phyloP scores from a whole-genome alignment of 2,797 vertebrate genomes.

The Urocyon cinereoargenteus region DNA sequence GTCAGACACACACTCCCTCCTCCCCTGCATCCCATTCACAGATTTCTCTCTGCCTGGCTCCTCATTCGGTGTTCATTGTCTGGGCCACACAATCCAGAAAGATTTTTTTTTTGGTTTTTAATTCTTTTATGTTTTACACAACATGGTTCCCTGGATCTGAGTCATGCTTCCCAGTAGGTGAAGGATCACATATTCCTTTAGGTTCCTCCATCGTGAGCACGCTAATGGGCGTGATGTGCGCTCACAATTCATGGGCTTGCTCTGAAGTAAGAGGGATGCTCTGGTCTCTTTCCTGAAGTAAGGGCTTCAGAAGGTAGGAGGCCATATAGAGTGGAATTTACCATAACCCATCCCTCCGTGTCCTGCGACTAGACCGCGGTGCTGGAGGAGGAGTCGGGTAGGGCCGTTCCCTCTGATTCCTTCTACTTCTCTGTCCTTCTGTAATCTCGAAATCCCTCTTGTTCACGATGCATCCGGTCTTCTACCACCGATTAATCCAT shows the following conservation, averaged over 20 bases:
- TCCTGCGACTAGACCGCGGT: background rate
- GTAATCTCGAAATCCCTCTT: background rate
- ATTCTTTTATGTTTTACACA: background rate
- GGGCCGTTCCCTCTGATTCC: background rate
- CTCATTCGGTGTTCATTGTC: background rate
- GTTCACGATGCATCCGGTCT: background rate
- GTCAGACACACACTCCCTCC: too few relatives aligned
- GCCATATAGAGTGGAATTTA: background rate
- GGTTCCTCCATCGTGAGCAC: conserved; percentile 19
- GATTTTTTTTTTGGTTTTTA: background rate
- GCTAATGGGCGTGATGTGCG: background rate
- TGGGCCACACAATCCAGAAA: background rate
- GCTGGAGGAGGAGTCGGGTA: background rate
- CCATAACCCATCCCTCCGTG: background rate
- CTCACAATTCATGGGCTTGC: conserved; percentile 6
- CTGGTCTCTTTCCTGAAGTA: background rate
- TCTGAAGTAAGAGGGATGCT: background rate
- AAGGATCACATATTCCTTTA: background rate
- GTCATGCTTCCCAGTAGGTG: background rate
- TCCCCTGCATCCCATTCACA: background rate
- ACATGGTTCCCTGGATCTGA: conserved; percentile 7
- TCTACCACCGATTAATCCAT: background rate
- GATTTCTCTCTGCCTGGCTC: background rate
- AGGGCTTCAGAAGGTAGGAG: background rate
- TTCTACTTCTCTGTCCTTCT: background rate